Evolutionary conservation across 2,113 vertebrate genomes (phyloP).

Genomic region (Grammomys surdaster): DNA sequence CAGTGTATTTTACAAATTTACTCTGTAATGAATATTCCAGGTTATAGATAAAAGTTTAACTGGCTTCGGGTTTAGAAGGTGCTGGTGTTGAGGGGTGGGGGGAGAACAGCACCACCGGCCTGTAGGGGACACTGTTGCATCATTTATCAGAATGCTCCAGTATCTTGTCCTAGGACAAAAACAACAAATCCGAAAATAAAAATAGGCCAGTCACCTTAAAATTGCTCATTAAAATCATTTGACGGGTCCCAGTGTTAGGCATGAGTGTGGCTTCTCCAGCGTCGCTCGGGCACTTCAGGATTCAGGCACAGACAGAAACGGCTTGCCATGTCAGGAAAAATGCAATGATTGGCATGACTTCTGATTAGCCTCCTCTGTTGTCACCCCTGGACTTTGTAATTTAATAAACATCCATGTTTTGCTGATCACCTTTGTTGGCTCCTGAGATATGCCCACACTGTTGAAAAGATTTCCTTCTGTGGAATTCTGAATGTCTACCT

Average conservation of each 20-base stretch:
- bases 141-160: slow-evolving; percentile 81
- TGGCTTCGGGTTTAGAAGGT: slow-evolving; percentile 40
- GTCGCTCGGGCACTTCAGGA: background rate
- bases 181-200: slow-evolving; percentile 18
- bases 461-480: slow-evolving; percentile 61
- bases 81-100: background rate
- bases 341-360: slow-evolving; percentile 55
- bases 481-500: slow-evolving; percentile 70
- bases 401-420: slow-evolving; percentile 62
- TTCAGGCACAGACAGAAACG: slow-evolving; percentile 7
- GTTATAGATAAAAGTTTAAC: slow-evolving; percentile 68
- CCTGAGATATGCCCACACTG: slow-evolving; percentile 4
- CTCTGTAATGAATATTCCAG: slow-evolving; percentile 63
- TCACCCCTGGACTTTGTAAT: slow-evolving; percentile 69
- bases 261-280: slow-evolving; percentile 13
- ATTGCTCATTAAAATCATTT: slow-evolving; percentile 56
- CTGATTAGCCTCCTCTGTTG: slow-evolving; percentile 70
- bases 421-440: slow-evolving; percentile 34
- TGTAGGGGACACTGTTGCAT: slow-evolving; percentile 90
- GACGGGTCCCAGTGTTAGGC: slow-evolving; percentile 47
- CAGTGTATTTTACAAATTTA: slow-evolving; percentile 72
- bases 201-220: slow-evolving; percentile 54
- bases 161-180: slow-evolving; percentile 84
- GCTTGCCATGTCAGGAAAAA: slow-evolving; percentile 5
- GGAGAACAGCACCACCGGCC: slow-evolving; percentile 79